A percentile compares a stretch with the other conserved stretches of the same genome.
Evolutionary conservation across 2,113 vertebrate genomes (phyloP).

Genomic region (Cnemophilus loriae): DNA sequence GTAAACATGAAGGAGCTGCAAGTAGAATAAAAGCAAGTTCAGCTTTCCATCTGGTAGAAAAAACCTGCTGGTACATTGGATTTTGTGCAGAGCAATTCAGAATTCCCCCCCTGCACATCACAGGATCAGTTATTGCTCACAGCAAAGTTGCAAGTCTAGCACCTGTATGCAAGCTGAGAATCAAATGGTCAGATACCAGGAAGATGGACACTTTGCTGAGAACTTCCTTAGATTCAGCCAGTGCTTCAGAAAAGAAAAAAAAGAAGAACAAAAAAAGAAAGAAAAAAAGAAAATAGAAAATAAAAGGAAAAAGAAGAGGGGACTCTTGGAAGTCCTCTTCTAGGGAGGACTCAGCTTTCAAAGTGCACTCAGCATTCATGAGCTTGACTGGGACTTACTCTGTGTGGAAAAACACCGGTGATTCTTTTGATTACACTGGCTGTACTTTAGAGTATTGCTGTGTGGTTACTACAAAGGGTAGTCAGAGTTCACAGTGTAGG

Average conservation of each 20-base stretch:
- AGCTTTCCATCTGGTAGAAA: background rate
- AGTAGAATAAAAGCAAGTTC: background rate
- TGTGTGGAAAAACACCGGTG: background rate
- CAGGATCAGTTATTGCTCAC: background rate
- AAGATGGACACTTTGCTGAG: background rate
- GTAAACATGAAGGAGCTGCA: background rate
- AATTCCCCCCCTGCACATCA: background rate
- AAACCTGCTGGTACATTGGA: background rate
- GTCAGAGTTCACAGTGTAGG: background rate
- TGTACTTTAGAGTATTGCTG: background rate
- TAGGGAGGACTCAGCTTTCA: background rate
- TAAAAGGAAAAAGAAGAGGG: background rate
- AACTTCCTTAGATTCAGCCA: background rate
- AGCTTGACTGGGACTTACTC: background rate
- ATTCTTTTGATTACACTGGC: background rate
- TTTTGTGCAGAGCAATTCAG: background rate
- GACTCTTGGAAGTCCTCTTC: background rate
- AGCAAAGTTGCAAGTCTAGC: background rate
- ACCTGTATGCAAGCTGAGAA: background rate
- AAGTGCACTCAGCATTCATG: background rate
- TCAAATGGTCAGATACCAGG: background rate
- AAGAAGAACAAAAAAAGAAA: accelerated
- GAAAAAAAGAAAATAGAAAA: too few species aligned
- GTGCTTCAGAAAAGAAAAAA: background rate
- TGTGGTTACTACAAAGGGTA: background rate